Evolutionary conservation across 2,113 vertebrate genomes (phyloP).

Genomic region (Dolichallabes microphthalmus): DNA sequence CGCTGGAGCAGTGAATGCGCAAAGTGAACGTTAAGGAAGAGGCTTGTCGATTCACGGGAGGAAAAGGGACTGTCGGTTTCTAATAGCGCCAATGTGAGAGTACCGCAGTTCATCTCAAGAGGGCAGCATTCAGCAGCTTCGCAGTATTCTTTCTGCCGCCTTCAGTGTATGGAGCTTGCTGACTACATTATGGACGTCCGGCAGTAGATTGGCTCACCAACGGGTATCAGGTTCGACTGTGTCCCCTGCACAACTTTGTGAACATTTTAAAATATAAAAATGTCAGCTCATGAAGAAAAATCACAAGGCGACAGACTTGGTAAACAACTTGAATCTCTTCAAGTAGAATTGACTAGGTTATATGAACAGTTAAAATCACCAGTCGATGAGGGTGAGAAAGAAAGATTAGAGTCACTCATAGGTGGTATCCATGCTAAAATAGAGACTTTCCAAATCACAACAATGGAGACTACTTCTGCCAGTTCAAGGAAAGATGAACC

Average conservation of each 20-base stretch:
- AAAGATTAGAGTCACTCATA: slow-evolving; percentile 25
- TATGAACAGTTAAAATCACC: slow-evolving; percentile 13
- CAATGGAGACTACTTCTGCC: background rate
- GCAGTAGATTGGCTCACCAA: too few species aligned
- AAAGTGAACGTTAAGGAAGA: too few species aligned
- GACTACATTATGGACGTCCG: too few species aligned
- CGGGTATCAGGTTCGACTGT: too few species aligned
- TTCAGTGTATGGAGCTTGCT: background rate
- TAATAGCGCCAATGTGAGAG: too few species aligned
- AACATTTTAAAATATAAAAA: background rate
- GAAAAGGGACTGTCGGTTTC: too few species aligned
- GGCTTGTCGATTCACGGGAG: too few species aligned
- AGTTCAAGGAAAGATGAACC: background rate
- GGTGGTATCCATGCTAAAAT: background rate
- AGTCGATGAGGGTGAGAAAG: background rate
- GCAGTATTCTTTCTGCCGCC: too few species aligned
- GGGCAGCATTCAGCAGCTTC: too few species aligned
- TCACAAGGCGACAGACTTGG: background rate
- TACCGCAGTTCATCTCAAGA: too few species aligned
- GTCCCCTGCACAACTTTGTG: too few species aligned
- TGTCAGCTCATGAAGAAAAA: slow-evolving; percentile 21
- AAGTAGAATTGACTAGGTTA: background rate
- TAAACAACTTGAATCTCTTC: background rate
- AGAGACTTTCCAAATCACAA: background rate
- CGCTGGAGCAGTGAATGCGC: too few species aligned